phyloP scores from a whole-genome alignment of 2,113 vertebrate genomes.

The Gnathonemus longibarbis region DNA sequence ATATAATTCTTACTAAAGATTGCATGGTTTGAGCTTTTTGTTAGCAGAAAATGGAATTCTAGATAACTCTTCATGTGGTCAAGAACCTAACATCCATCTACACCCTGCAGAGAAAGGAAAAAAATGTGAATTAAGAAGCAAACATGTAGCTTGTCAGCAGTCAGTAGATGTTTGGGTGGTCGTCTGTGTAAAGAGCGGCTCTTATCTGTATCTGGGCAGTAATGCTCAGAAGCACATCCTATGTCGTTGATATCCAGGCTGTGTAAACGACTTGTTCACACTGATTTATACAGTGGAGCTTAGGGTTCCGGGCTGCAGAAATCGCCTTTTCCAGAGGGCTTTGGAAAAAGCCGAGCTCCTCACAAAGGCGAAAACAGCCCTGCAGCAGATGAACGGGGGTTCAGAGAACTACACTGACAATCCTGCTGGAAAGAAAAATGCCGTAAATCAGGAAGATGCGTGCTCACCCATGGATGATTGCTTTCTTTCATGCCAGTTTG shows the following conservation, averaged over 20 bases:
- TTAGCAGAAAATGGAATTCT: background rate
- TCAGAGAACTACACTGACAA: background rate
- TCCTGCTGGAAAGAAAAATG: background rate
- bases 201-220: conserved; percentile 14
- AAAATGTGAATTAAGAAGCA: background rate
- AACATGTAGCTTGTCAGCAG: background rate
- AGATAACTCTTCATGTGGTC: background rate
- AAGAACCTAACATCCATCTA: background rate
- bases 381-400: background rate
- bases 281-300: conserved; percentile 17
- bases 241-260: conserved; percentile 22
- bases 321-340: conserved; percentile 31
- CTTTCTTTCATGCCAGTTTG: background rate
- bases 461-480: background rate
- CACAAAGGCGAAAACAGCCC: conserved; percentile 13
- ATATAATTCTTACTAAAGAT: background rate
- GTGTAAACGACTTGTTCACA: conserved; percentile 27
- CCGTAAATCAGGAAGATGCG: background rate
- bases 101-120: background rate
- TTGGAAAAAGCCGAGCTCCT: conserved; percentile 24
- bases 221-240: conserved; percentile 16
- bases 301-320: conserved; percentile 27
- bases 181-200: background rate
- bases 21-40: background rate
- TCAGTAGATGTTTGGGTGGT: conserved; percentile 11